phyloP scores from a whole-genome alignment of 2,113 vertebrate species.

The Gadus chalcogrammus region DNA sequence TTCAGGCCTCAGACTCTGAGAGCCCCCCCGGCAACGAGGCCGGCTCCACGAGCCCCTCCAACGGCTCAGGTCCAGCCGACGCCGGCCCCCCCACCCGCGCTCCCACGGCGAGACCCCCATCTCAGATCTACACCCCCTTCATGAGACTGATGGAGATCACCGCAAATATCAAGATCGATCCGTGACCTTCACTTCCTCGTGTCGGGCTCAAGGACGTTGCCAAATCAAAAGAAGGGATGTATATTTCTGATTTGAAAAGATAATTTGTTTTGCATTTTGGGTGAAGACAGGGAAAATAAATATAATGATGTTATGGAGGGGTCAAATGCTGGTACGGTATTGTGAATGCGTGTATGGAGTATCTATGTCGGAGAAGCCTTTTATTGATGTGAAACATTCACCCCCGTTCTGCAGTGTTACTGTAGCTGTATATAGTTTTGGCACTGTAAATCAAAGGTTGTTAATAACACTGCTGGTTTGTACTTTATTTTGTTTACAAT shows the following conservation, averaged over 20 bases:
- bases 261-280: no score
- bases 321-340: no score
- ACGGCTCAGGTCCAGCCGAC: conserved; percentile 23
- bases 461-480: conserved; percentile 43
- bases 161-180: conserved; percentile 61
- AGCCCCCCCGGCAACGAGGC: conserved; percentile 39
- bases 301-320: no score
- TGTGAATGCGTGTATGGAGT: background rate
- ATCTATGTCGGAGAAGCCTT: background rate
- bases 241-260: background rate
- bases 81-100: conserved; percentile 17
- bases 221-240: background rate
- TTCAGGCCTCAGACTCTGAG: conserved; percentile 15
- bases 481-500: conserved; percentile 56
- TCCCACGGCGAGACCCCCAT: conserved; percentile 29
- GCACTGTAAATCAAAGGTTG: conserved; percentile 48
- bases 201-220: background rate
- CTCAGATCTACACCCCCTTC: conserved; percentile 79
- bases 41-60: conserved; percentile 18
- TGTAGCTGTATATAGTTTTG: conserved; percentile 47
- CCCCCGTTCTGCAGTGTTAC: conserved; percentile 1
- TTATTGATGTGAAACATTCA: conserved; percentile 13
- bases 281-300: no score
- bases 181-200: background rate
- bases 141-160: conserved; percentile 85